Base-by-base conservation (phyloP, 2,888 invertebrate genomes). In the Hybos culiciformis region DNA sequence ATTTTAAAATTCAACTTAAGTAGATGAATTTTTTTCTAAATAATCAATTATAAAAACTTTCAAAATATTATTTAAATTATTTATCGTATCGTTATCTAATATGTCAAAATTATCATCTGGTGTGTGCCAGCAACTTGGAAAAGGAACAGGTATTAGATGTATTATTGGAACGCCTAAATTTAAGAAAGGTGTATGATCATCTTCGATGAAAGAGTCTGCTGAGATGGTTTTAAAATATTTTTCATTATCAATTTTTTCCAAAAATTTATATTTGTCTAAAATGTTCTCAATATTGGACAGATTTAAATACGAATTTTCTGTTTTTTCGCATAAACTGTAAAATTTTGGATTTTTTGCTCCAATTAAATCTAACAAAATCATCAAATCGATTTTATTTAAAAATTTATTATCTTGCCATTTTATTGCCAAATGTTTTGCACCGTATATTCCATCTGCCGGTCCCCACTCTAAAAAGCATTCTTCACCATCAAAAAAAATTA, bases 401-500 rank as follows among this genome's bases (percentile, higher is more conserved):
- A 69, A 70, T 1, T 55, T 57, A 2, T 68, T 68, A 1, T 64
- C 60, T 4, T 80, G 73, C 85, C 87, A 86, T 54, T 74, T 72
- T 44, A 72, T 57, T 0, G 97, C 97, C 45, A 98, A 70, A 66
- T 96, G 87, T 47, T 85, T 73, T 0, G 97, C 83, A 1, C 98
- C 98, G 57, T 98, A 98, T 19, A 96, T 79, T 0, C 96, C 96
- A 70, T 98, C 98, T 0, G 68, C 75, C 0, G 78, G 75, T 0
- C 82, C 78, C 97, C 97, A 98, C 24, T 75, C 62, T 2, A 76
- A 60, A 61, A 97, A 96, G 0, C 97, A 97, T 69, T 98, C 98
- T 65, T 98, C 98, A 0, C 98, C 98, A 59, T 98, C 98, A 58
- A 98, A 91, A 70, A 99, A 98, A 51, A 99, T 68, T 48, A 96